Conservation (phyloP, 1,140 invertebrate species). For the Eufriesea mexicana region DNA sequence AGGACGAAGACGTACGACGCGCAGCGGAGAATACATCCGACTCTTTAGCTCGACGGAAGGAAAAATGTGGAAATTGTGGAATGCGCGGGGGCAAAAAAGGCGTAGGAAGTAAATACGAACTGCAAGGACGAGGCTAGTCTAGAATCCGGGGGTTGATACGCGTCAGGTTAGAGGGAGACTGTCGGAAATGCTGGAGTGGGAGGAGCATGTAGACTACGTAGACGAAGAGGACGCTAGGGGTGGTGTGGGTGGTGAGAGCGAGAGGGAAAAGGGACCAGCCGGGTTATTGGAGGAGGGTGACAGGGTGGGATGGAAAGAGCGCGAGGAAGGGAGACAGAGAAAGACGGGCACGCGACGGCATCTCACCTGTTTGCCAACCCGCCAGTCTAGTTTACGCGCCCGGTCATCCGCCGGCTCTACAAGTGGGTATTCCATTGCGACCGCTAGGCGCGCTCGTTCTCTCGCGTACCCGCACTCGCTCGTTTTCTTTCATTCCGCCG, state of each 20-base stretch:
- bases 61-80: background rate
- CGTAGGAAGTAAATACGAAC: background rate
- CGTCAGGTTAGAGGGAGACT: slow-evolving; percentile 7
- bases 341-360: slow-evolving; percentile 69
- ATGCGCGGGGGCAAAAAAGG: too few relatives aligned
- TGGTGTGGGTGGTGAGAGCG: background rate
- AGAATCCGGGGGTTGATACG: slow-evolving; percentile 38
- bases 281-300: slow-evolving; percentile 26
- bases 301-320: slow-evolving; percentile 29
- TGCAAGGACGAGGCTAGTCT: slow-evolving; percentile 13
- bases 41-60: too few relatives aligned
- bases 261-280: slow-evolving; percentile 37
- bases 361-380: slow-evolving; percentile 73
- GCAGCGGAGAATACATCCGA: too few relatives aligned
- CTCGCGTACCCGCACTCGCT: background rate
- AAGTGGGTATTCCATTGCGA: slow-evolving; percentile 67
- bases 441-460: slow-evolving; percentile 36
- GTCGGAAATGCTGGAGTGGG: slow-evolving; percentile 19
- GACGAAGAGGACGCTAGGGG: background rate
- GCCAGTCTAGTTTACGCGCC: slow-evolving; percentile 74
- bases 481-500: slow-evolving; percentile 9
- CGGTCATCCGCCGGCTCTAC: slow-evolving; percentile 71
- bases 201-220: slow-evolving; percentile 7
- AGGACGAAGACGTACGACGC: background rate
- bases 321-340: slow-evolving; percentile 32